A percentile compares a stretch with the other conserved stretches of the same genome.
Evolutionary conservation across 2,888 invertebrate genomes (phyloP).

Genomic region (Rhopalosiphum nymphaeae): DNA sequence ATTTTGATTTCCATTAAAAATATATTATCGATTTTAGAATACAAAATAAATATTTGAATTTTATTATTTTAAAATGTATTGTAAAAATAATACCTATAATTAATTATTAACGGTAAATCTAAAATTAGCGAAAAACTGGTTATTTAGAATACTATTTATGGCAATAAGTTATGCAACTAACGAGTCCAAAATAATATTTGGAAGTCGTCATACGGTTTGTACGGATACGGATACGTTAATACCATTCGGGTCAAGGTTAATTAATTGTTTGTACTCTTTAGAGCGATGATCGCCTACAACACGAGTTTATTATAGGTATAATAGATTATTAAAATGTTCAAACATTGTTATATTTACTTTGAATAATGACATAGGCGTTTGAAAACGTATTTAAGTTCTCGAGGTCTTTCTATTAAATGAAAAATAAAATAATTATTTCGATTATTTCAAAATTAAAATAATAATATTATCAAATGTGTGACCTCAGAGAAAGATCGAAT

Average conservation of each 20-base stretch:
- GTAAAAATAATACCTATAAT: background rate
- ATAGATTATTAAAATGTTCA: slow-evolving; percentile 35
- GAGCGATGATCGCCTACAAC: slow-evolving; percentile 37
- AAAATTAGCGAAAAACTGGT: slow-evolving; percentile 33
- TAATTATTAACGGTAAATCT: slow-evolving; percentile 20
- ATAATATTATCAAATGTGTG: slow-evolving; percentile 14
- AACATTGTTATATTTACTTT: slow-evolving; percentile 20
- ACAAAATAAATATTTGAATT: background rate
- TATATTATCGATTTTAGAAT: background rate
- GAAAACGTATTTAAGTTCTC: background rate
- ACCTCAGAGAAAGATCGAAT: slow-evolving; percentile 38
- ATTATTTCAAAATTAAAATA: slow-evolving; percentile 10
- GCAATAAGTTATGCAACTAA: slow-evolving; percentile 33
- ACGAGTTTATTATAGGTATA: background rate
- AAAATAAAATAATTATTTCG: slow-evolving; percentile 10
- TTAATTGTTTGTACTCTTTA: slow-evolving; percentile 31
- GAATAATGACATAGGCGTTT: background rate
- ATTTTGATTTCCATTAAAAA: slow-evolving; percentile 7
- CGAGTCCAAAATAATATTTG: slow-evolving; percentile 23
- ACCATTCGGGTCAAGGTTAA: slow-evolving; percentile 52
- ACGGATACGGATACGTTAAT: slow-evolving; percentile 48
- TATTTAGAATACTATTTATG: slow-evolving; percentile 43
- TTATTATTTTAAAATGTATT: background rate
- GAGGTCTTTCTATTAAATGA: slow-evolving; percentile 14
- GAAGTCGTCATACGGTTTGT: background rate